phyloP scores from a whole-genome alignment of 2,888 invertebrate genomes.

The Lathronympha strigana region DNA sequence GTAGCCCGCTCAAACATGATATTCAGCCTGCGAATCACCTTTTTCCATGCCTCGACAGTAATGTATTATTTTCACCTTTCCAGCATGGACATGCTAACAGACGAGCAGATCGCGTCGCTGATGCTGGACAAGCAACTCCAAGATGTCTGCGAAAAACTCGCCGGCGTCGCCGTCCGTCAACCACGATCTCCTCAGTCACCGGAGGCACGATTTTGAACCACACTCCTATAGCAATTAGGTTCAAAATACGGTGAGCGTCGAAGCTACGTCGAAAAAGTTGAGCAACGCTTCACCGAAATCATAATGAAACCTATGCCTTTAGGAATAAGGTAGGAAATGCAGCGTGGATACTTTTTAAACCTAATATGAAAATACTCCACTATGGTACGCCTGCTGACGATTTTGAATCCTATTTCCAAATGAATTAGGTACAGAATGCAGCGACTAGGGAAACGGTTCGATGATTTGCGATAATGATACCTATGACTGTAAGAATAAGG shows the following conservation, averaged over 20 bases:
- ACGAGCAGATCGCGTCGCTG: slow-evolving; percentile 89
- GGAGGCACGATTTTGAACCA: slow-evolving; percentile 43
- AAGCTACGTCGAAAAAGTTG: no score
- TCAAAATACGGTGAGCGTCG: no score
- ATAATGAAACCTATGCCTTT: slow-evolving; percentile 46
- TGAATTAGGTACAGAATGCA: no score
- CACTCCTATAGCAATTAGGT: neutral
- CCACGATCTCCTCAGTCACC: slow-evolving; percentile 56
- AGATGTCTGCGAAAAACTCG: slow-evolving; percentile 87
- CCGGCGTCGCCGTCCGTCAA: slow-evolving; percentile 68
- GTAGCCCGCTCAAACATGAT: no score
- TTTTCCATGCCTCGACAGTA: no score
- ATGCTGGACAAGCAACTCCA: slow-evolving; percentile 90
- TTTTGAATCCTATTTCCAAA: no score
- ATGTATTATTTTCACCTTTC: slow-evolving; percentile 44
- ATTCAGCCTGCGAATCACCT: no score
- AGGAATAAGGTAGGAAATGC: neutral
- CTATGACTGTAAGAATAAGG: neutral
- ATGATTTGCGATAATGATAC: slow-evolving; percentile 46
- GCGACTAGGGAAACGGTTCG: no score
- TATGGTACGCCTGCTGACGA: no score
- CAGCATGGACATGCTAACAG: slow-evolving; percentile 90
- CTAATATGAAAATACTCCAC: no score
- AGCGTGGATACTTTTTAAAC: no score
- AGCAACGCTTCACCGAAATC: no score